phyloP scores from a whole-genome alignment of 2,113 vertebrate species.

The Heterochromis multidens region DNA sequence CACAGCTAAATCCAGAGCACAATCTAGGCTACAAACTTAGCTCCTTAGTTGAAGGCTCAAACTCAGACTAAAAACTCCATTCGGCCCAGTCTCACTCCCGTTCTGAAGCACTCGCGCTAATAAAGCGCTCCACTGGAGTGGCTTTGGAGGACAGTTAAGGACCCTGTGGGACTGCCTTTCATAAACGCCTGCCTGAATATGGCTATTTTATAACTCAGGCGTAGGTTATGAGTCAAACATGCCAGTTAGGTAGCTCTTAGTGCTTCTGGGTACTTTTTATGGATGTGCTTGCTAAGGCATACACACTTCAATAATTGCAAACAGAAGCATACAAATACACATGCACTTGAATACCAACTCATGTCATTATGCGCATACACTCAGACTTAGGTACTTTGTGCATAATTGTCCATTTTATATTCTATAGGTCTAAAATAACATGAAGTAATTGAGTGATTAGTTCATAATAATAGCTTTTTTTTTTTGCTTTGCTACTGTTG shows the following conservation, averaged over 20 bases:
- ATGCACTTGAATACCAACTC: neutral
- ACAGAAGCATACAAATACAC: neutral
- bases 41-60: neutral
- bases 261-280: neutral
- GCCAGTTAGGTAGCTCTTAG: neutral
- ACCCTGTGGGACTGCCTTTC: slow-evolving; percentile 38
- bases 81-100: neutral
- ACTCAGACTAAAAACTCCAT: neutral
- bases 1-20: neutral
- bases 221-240: slow-evolving; percentile 32
- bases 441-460: neutral
- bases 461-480: neutral
- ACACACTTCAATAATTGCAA: neutral
- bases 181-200: slow-evolving; percentile 42
- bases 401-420: neutral
- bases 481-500: neutral
- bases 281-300: neutral
- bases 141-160: slow-evolving; percentile 36
- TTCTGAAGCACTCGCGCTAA: slow-evolving; percentile 3
- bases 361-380: neutral
- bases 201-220: slow-evolving; percentile 36
- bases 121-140: slow-evolving; percentile 32
- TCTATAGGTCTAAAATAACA: neutral
- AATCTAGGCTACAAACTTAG: neutral
- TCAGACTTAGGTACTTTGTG: neutral